Conservation (phyloP, 2,113 vertebrate species). For the Hipposideros armiger region DNA sequence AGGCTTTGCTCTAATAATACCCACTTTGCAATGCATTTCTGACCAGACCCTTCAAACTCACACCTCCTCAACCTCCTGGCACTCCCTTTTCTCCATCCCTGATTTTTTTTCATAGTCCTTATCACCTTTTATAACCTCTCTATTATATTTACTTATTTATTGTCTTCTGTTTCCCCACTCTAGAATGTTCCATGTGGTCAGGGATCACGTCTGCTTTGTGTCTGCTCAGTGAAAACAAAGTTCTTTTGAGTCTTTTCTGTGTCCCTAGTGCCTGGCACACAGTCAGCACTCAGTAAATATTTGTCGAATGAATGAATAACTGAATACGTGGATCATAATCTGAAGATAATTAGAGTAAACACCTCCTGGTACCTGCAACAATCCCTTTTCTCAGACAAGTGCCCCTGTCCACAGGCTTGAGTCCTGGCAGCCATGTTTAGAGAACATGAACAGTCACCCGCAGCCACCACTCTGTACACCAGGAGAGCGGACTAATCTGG, state of each 20-base stretch:
- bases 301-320: slow-evolving; percentile 63
- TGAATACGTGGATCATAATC: slow-evolving; percentile 54
- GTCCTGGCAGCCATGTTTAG: background rate
- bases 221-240: background rate
- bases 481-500: background rate
- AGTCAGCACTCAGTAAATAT: background rate
- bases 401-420: background rate
- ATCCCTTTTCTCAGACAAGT: background rate
- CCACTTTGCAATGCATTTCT: background rate
- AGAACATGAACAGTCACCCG: background rate
- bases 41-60: background rate
- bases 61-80: accelerated
- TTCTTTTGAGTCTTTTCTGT: background rate
- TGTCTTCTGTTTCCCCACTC: background rate
- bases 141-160: background rate
- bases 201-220: background rate
- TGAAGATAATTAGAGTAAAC: slow-evolving; percentile 62
- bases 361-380: background rate
- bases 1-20: background rate
- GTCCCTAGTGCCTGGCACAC: background rate
- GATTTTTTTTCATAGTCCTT: background rate
- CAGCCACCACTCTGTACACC: background rate
- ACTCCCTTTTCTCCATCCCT: background rate
- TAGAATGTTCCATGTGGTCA: background rate
- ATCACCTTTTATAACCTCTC: background rate